Conservation (phyloP, 2,113 vertebrate species). For the Perca fluviatilis region DNA sequence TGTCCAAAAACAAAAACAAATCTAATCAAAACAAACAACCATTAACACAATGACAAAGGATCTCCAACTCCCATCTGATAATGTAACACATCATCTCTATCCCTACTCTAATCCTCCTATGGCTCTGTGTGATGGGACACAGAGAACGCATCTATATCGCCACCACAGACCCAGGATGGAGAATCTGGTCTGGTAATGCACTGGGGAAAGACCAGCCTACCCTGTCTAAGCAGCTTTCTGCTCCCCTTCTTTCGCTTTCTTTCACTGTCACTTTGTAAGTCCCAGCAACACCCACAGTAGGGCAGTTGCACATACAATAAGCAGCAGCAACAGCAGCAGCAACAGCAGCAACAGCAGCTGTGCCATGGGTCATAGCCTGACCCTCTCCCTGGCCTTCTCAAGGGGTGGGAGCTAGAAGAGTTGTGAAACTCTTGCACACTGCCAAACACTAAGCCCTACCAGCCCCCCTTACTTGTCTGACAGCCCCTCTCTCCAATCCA, state of each 20-base stretch:
- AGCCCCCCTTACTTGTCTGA: conserved; percentile 55
- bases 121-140: conserved; percentile 19
- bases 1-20: conserved; percentile 27
- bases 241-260: conserved; percentile 12
- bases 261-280: conserved; percentile 48
- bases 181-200: conserved; percentile 35
- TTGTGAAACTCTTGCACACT: conserved; percentile 81
- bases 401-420: conserved; percentile 73
- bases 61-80: conserved; percentile 24
- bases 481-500: conserved; percentile 51
- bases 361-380: conserved; percentile 74
- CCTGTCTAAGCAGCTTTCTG: conserved; percentile 34
- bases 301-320: conserved; percentile 63
- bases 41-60: conserved; percentile 49
- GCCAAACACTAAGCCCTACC: conserved; percentile 72
- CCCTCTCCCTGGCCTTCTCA: conserved; percentile 66
- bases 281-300: conserved; percentile 57
- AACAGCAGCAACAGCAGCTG: conserved; percentile 67
- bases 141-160: conserved; percentile 24
- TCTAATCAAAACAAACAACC: conserved; percentile 38
- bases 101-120: conserved; percentile 14
- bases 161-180: conserved; percentile 25
- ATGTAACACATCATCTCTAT: conserved; percentile 14
- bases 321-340: conserved; percentile 41
- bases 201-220: conserved; percentile 38